Evolutionary conservation across 2,888 invertebrate species (phyloP).

Genomic region (Lomographa bimaculata): DNA sequence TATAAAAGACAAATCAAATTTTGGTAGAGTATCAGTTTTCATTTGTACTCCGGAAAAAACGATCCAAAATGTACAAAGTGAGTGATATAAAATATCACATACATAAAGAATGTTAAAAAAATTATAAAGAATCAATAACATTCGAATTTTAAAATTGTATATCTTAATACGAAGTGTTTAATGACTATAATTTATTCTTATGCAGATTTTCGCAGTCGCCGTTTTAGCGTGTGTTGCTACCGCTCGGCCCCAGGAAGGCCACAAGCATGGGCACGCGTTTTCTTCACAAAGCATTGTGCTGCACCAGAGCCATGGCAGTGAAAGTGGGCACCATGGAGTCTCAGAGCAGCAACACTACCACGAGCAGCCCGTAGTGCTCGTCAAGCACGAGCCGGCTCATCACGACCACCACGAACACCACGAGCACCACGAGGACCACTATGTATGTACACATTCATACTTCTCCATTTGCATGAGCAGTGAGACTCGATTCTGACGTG

Average conservation of each 20-base stretch:
- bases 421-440: conserved; percentile 42
- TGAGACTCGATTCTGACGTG: conserved; percentile 2
- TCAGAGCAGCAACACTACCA: conserved; percentile 3
- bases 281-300: conserved; percentile 52
- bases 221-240: conserved; percentile 9
- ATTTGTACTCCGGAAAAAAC: conserved; percentile 11
- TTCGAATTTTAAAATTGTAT: too few relatives aligned
- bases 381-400: conserved; percentile 2
- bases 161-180: too few relatives aligned
- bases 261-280: conserved; percentile 32
- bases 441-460: conserved; percentile 30
- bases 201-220: conserved; percentile 14
- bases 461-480: not conserved
- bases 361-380: conserved; percentile 5
- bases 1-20: conserved; percentile 25
- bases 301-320: conserved; percentile 46
- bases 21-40: conserved; percentile 23
- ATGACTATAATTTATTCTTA: not conserved
- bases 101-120: too few relatives aligned
- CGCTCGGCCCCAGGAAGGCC: conserved; percentile 17
- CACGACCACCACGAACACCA: conserved; percentile 37
- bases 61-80: conserved; percentile 30
- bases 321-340: conserved; percentile 18
- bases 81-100: conserved; percentile 7
- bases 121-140: too few relatives aligned